phyloP scores from a whole-genome alignment of 2,113 vertebrate genomes.

The Xiphias gladius region DNA sequence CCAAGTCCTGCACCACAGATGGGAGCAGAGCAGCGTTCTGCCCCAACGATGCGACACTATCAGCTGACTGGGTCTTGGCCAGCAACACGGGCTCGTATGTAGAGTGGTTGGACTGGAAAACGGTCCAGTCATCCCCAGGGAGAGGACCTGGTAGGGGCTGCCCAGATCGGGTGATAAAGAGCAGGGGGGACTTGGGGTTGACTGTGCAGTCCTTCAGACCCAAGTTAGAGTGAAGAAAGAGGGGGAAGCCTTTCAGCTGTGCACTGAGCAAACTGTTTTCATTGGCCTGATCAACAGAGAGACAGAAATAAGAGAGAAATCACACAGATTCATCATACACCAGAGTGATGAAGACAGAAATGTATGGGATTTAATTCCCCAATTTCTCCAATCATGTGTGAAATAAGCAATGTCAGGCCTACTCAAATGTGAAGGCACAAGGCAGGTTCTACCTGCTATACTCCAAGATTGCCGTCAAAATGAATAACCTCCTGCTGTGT shows the following conservation, averaged over 20 bases:
- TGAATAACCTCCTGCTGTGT: slow-evolving; percentile 69
- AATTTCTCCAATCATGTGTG: slow-evolving; percentile 70
- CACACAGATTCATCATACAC: slow-evolving; percentile 60
- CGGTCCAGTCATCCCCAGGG: slow-evolving; percentile 96
- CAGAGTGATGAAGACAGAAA: slow-evolving; percentile 65
- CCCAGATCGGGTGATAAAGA: slow-evolving; percentile 93
- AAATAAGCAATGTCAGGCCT: slow-evolving; percentile 74
- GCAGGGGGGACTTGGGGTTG: slow-evolving; percentile 94
- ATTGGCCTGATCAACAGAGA: slow-evolving; percentile 88
- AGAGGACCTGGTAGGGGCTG: slow-evolving; percentile 94
- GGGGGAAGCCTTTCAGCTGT: slow-evolving; percentile 97
- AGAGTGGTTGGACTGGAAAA: slow-evolving; percentile 98
- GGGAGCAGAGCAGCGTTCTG: slow-evolving; percentile 91
- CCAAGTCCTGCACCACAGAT: slow-evolving; percentile 96
- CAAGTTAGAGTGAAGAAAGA: slow-evolving; percentile 97
- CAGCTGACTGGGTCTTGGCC: slow-evolving; percentile 94
- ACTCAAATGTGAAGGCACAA: slow-evolving; percentile 65
- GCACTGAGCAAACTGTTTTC: slow-evolving; percentile 98
- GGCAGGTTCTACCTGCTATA: slow-evolving; percentile 73
- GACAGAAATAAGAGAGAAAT: slow-evolving; percentile 57
- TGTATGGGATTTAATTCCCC: slow-evolving; percentile 59
- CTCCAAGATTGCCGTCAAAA: slow-evolving; percentile 55
- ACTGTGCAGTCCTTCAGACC: slow-evolving; percentile 96
- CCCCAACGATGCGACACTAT: slow-evolving; percentile 90
- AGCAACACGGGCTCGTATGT: slow-evolving; percentile 95